phyloP scores from a whole-genome alignment of 2,888 invertebrate genomes.

The Theretra japonica region DNA sequence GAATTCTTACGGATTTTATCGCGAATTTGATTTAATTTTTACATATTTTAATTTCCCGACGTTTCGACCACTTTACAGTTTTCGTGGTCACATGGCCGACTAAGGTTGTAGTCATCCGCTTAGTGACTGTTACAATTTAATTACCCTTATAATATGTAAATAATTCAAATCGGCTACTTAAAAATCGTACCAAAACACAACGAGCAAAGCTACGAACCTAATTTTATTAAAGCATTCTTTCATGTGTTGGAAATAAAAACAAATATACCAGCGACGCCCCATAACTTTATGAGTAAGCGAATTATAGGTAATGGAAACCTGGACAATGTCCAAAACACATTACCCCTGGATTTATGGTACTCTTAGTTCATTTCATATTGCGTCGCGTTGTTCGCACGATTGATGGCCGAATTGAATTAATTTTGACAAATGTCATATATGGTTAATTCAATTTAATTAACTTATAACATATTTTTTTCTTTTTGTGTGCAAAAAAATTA shows the following conservation, averaged over 20 bases:
- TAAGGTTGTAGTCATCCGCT: too few species aligned
- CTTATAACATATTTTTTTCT: too few species aligned
- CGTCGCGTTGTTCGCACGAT: background rate
- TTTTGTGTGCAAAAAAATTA: background rate
- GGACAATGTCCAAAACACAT: slow-evolving; percentile 23
- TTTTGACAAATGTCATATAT: background rate
- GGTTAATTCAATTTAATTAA: background rate
- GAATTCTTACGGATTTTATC: too few species aligned
- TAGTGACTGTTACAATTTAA: too few species aligned
- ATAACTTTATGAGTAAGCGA: slow-evolving; percentile 24
- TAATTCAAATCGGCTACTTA: too few species aligned
- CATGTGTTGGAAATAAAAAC: slow-evolving; percentile 13
- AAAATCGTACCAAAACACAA: background rate
- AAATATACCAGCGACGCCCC: background rate
- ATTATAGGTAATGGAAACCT: slow-evolving; percentile 14
- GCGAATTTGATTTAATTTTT: too few species aligned
- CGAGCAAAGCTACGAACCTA: slow-evolving; percentile 38
- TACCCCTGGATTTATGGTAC: slow-evolving; percentile 18
- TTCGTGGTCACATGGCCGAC: too few species aligned
- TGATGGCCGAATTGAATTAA: slow-evolving; percentile 14
- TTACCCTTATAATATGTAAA: too few species aligned
- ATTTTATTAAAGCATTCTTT: slow-evolving; percentile 9
- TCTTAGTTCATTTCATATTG: slow-evolving; percentile 17
- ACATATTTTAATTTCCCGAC: too few species aligned
- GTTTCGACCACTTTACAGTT: too few species aligned